Evolutionary conservation across 1,140 invertebrate genomes (phyloP), one percentile per base, ranked within the genome.

Genomic region (Eupristina koningsbergeri): DNA sequence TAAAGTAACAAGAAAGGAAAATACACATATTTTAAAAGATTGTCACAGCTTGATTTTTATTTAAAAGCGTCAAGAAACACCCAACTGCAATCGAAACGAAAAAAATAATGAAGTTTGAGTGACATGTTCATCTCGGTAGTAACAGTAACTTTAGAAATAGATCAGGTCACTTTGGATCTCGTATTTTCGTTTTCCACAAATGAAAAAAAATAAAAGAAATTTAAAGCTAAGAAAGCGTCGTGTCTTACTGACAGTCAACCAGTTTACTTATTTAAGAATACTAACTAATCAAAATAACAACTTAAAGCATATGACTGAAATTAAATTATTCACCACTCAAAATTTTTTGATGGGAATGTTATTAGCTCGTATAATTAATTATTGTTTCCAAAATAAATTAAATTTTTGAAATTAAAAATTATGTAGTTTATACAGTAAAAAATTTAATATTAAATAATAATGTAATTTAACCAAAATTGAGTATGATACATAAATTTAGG

Each of bases 201-300:
- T 82, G 84, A 87, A 88, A 89, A 89, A 88, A 85, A 86, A 86
- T 85, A 45, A 34, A 75, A 75, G 73, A 75, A n/a, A 75, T 29
- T 47, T 53, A 34, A 13, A 75, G 19, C n/a, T n/a, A 6, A 34
- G 73, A 29, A 75, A 47, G 29, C 47, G 36, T 41, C 85, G 84
- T 85, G 83, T 78, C 82, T 83, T 87, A 91, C 86, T 90, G 90
- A 91, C 89, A 90, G 89, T 88, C 69, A 84, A 90, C 91, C 91
- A 91, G 90, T 90, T 88, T 78, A 84, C 88, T 91, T 90, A 87
- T 91, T 91, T 89, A 90, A 89, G 89, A 89, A 90, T 87, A 86
- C 84, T 81, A 1, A 64, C 39, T 39, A 6, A 29, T 64, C 11
- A 29, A 63, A 64, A 64, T 15, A 45, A 19, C 11, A 29, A 75